phyloP scores from a whole-genome alignment of 2,113 vertebrate species.

The Trinectes maculatus region DNA sequence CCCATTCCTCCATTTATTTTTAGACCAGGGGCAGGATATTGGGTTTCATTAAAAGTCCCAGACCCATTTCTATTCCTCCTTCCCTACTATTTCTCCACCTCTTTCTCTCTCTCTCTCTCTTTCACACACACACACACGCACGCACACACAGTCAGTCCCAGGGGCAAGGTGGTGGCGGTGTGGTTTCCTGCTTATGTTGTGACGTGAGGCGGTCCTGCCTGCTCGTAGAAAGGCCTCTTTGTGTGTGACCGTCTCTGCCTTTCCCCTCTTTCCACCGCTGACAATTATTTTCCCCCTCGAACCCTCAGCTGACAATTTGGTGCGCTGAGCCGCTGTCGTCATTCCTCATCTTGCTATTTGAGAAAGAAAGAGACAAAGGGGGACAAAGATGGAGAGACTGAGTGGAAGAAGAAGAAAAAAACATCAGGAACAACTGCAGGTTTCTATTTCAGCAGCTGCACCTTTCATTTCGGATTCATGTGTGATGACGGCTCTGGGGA shows the following conservation, averaged over 20 bases:
- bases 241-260: conserved; percentile 55
- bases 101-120: background rate
- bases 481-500: background rate
- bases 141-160: conserved; percentile 29
- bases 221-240: conserved; percentile 73
- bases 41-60: conserved; percentile 75
- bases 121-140: conserved; percentile 10
- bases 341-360: conserved; percentile 30
- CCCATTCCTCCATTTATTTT: conserved; percentile 77
- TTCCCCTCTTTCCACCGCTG: conserved; percentile 53
- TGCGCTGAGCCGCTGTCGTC: conserved; percentile 49
- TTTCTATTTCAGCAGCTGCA: conserved; percentile 57
- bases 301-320: conserved; percentile 58
- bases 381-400: background rate
- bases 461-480: conserved; percentile 21
- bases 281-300: conserved; percentile 70
- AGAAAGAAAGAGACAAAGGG: background rate
- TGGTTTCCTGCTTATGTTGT: conserved; percentile 75
- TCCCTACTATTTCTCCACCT: conserved; percentile 27
- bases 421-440: conserved; percentile 16
- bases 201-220: conserved; percentile 62
- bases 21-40: conserved; percentile 73
- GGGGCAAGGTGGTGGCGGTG: conserved; percentile 53
- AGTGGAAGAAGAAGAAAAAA: conserved; percentile 15
- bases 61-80: conserved; percentile 42